Evolutionary conservation across 2,797 vertebrate species (phyloP), one percentile per base, ranked within the genome.

Genomic region (Scleropages formosus): DNA sequence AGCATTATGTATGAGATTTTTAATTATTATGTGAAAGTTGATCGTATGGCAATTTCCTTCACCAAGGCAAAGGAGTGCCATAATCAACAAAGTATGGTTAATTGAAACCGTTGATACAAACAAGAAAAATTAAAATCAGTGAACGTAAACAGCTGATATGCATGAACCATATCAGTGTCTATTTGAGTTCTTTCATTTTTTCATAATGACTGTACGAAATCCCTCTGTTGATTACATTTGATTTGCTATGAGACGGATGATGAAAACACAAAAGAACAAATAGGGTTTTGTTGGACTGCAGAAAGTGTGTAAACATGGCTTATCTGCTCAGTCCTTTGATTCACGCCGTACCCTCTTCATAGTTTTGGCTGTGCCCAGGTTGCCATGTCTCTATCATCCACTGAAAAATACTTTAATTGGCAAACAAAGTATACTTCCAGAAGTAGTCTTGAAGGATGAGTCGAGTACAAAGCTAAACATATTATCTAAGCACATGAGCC

Each of bases 401-500:
- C 65, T 67, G 20, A 60, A 39, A 39, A 24, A 1, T 20, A 24
- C 65, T 59, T 64, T 77, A 82, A 78, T 81, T 60, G 8, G 76
- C 70, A 81, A 79, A 80, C 63, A 80, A 76, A 77, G 73, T 63
- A 47, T 68, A 69, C 46, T 68, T 65, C 68, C 47, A 46, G 24
- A 82, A 61, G 39, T 65, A 46, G 56, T 61, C 75, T 68, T 59
- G 60, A 66, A 70, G 79, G 56, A 64, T 18, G 26, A 62, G n/a
- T 27, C 26, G 22, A 77, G 61, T 65, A 65, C 47, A 24, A 31
- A 12, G 70, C 58, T 51, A 24, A 75, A 56, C 18, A 53, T 18
- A 39, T 60, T 69, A 74, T 53, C 60, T 56, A 75, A 59, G 69
- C 69, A 47, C 20, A 72, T 75, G 60, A 65, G 72, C 66, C 72